Base-by-base conservation (phyloP, 2,888 invertebrate species). In the Pandemis heparana region DNA sequence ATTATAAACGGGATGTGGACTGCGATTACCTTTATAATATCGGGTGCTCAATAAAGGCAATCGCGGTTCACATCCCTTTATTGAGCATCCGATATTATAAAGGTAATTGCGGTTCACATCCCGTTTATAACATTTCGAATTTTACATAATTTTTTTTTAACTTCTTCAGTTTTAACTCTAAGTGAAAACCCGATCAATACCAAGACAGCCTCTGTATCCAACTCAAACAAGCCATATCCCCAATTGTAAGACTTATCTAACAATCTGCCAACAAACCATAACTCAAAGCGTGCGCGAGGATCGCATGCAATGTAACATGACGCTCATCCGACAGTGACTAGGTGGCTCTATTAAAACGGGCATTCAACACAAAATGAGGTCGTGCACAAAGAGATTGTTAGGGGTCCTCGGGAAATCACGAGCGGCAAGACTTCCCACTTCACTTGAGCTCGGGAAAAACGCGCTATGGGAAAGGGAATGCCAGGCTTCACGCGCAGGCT, bases 351-450 rank as follows among this genome's bases (percentile, higher is more conserved):
- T 86, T 64, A 85, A 85, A 81, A 78, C 83, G 82, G 77, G 85
- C 81, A 85, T 89, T 89, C 87, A 88, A 79, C 79, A 80, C 84
- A 82, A 87, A 90, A 89, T 86, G 89, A 89, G 90, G 90, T 89
- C 91, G 88, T 84, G 86, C 86, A 88, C 87, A 87, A 89, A 88
- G 87, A 86, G 87, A 89, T 89, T 88, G 88, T 90, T 89, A 89
- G 85, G 79, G 81, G 82, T 88, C 86, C 88, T 87, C 85, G 82
- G 86, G 83, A 88, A 85, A 89, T 89, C 89, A 89, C 86, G 86
- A 87, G 80, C 82, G 77, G 80, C 77, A 75, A 80, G 74, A 78
- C 77, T 79, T 53, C 66, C 66, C 38, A 56, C 66, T 67, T 56
- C 46, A 70, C 71, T 65, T 43, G 64, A 64, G 69, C 69, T 48